Evolutionary conservation across 92 coral and sea anemone genomes (phyloP).

Genomic region (Umimayanthus kanabou): DNA sequence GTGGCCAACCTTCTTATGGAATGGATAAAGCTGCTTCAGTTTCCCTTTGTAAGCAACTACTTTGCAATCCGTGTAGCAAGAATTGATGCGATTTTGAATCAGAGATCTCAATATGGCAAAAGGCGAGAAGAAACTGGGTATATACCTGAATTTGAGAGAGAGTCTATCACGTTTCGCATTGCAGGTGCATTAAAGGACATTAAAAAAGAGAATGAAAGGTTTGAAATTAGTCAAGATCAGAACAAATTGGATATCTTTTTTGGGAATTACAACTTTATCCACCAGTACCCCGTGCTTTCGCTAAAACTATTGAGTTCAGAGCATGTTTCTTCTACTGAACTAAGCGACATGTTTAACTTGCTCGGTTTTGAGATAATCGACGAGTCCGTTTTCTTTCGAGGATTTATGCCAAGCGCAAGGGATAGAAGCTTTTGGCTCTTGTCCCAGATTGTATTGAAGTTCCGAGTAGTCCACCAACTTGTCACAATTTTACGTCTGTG

Average conservation of each 20-base stretch:
- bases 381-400: neutral
- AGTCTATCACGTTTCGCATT: neutral
- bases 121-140: neutral
- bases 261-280: neutral
- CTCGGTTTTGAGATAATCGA: neutral
- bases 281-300: neutral
- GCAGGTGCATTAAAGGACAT: neutral
- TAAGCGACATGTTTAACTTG: neutral
- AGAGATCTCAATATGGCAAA: neutral
- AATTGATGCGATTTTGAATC: neutral
- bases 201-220: neutral
- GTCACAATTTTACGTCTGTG: neutral
- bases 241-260: neutral
- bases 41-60: slow-evolving; percentile 9
- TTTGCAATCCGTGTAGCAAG: slow-evolving; percentile 17
- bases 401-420: neutral
- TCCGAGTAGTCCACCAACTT: neutral
- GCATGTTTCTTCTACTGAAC: neutral
- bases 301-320: slow-evolving; percentile 4
- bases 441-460: neutral
- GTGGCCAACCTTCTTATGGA: slow-evolving; percentile 4
- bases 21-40: slow-evolving; percentile 23
- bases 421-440: neutral
- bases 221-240: neutral
- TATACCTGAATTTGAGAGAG: neutral